phyloP scores from a whole-genome alignment of 2,113 vertebrate genomes.

The Willisornis vidua region DNA sequence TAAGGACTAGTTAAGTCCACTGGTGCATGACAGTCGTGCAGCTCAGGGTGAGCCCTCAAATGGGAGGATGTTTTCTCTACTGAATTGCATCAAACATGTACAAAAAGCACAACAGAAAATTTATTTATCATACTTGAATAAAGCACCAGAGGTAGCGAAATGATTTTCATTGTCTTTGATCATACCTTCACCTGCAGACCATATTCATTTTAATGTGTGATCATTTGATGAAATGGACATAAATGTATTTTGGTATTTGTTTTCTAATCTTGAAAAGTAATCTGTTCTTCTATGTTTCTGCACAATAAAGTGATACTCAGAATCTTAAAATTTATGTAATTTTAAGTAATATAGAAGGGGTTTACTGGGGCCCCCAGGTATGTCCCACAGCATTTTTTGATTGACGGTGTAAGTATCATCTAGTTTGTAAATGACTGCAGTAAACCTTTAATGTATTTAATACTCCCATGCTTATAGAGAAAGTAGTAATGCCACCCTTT shows the following conservation, averaged over 20 bases:
- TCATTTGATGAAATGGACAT: not conserved
- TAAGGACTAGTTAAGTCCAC: not conserved
- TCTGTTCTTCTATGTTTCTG: not conserved
- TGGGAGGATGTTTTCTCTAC: not conserved
- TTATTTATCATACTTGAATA: not conserved
- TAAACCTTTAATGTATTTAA: not conserved
- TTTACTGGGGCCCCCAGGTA: not conserved
- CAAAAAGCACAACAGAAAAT: not conserved
- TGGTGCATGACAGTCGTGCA: not conserved
- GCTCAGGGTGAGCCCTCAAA: not conserved
- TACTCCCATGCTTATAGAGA: not conserved
- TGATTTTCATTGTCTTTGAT: not conserved
- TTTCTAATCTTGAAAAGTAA: not conserved
- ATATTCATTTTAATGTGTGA: not conserved
- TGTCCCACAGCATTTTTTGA: not conserved
- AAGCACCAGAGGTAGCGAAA: not conserved
- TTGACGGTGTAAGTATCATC: not conserved
- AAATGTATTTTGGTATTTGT: not conserved
- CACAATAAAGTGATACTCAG: not conserved
- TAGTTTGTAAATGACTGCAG: not conserved
- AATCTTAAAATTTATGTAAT: not conserved
- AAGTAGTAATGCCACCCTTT: not conserved
- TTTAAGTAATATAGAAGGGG: not conserved
- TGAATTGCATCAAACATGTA: not conserved
- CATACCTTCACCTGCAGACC: not conserved